Conservation (phyloP, 2,113 vertebrate species). For the Mustela nigripes region DNA sequence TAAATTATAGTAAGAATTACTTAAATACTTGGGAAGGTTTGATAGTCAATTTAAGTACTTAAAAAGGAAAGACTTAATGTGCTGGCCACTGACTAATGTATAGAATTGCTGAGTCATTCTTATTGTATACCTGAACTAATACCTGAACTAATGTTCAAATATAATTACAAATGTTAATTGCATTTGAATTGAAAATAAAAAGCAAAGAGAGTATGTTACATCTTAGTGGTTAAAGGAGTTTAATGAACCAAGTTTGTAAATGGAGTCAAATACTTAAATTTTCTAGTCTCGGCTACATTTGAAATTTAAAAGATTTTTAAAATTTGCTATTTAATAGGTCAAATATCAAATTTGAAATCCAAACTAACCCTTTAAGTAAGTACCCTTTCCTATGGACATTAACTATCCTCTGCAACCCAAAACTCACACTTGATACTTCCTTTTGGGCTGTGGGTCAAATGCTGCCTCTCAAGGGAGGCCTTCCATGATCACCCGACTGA, state of each 20-base stretch:
- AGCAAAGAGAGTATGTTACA: not conserved
- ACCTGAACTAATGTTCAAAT: too few relatives aligned
- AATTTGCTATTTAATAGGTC: not conserved
- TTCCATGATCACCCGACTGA: not conserved
- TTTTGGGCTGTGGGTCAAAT: not conserved
- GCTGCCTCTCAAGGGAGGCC: not conserved
- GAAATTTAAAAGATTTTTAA: constrained; percentile 24
- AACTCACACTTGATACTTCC: not conserved
- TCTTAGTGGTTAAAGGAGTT: constrained; percentile 8
- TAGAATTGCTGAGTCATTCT: not conserved
- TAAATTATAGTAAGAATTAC: constrained; percentile 37
- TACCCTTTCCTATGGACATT: not conserved
- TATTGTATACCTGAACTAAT: not conserved
- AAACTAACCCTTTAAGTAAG: constrained; percentile 19
- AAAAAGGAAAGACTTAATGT: not conserved
- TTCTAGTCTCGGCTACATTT: not conserved
- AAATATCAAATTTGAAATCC: constrained; percentile 27
- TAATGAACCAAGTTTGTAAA: constrained; percentile 21
- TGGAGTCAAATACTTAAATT: constrained; percentile 25
- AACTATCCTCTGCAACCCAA: not conserved
- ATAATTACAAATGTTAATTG: not conserved
- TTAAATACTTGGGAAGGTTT: constrained; percentile 1
- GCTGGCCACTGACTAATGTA: not conserved
- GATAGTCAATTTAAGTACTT: constrained; percentile 1
- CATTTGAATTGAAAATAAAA: not conserved